Percentiles rank a stretch among this genome's conserved stretches.
These are phyloP conservation scores for Gopherus evgoodei DNA, from an alignment of 2,113 vertebrate species.

Conservation along the genomic window DNA sequence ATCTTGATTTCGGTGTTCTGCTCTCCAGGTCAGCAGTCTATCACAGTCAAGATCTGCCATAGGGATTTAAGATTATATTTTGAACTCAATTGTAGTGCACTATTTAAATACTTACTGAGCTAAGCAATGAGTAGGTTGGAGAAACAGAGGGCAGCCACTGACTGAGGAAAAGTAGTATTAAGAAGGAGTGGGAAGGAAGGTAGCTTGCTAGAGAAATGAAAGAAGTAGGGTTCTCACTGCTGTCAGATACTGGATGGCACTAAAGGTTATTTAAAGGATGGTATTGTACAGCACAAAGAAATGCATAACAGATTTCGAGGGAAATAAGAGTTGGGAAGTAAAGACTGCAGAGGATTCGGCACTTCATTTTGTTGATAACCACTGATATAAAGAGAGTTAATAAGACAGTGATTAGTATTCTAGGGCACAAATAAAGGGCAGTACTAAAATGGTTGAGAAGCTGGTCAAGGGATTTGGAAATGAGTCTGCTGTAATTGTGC, in stretches of 20 bases:
- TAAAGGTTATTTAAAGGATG: rapidly evolving
- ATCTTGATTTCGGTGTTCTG: background rate
- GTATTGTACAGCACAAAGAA: background rate
- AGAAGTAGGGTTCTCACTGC: background rate
- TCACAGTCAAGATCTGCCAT: background rate
- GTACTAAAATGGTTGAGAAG: conserved; percentile 37
- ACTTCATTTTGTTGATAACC: background rate
- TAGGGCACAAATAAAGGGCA: conserved; percentile 4
- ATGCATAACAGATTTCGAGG: background rate
- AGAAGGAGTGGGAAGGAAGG: background rate
- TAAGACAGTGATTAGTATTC: conserved; percentile 23
- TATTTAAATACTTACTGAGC: background rate
- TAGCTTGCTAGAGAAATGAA: conserved; percentile 14
- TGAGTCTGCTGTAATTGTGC: conserved; percentile 37
- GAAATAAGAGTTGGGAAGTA: background rate
- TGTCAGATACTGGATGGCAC: conserved; percentile 3
- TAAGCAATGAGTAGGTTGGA: background rate
- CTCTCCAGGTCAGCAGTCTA: background rate
- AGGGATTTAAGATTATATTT: background rate
- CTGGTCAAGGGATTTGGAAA: conserved; percentile 47
- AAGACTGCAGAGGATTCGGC: background rate
- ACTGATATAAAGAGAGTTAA: conserved; percentile 38
- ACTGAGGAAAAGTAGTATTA: background rate
- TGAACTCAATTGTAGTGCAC: background rate
- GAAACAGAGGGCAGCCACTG: background rate